Percentiles rank a stretch among this genome's conserved stretches.
phyloP scores from a whole-genome alignment of 2,888 invertebrate species.

The Steromphala cineraria region DNA sequence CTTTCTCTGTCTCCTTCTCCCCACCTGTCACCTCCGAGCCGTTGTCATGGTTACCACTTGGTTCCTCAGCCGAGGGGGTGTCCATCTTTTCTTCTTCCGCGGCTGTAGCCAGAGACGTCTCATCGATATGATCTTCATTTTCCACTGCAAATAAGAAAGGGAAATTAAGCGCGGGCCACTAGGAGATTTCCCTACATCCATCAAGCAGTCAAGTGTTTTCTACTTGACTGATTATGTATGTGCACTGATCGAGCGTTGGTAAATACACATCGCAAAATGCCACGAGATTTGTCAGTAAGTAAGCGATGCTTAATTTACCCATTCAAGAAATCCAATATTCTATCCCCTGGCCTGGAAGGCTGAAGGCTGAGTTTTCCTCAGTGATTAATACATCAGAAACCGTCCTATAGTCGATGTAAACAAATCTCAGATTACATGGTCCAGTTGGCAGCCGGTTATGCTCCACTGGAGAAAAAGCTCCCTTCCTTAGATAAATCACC shows the following conservation, averaged over 20 bases:
- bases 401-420: background rate
- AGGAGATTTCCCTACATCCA: background rate
- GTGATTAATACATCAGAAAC: conserved; percentile 14
- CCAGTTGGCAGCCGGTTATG: background rate
- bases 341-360: background rate
- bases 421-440: background rate
- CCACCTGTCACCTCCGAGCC: conserved; percentile 32
- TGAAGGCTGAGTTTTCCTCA: background rate
- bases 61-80: background rate
- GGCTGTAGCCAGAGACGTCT: conserved; percentile 9
- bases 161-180: conserved; percentile 3
- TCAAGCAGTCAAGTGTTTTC: conserved; percentile 12
- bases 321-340: conserved; percentile 16
- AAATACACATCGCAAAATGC: background rate
- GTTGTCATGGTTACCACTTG: conserved; percentile 34
- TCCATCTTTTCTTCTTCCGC: conserved; percentile 5
- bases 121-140: conserved; percentile 37
- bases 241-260: background rate
- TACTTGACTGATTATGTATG: conserved; percentile 16
- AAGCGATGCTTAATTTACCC: conserved; percentile 14
- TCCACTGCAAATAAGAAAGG: conserved; percentile 44
- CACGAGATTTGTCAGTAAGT: conserved; percentile 1
- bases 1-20: conserved; percentile 20
- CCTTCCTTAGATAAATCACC: background rate
- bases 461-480: conserved; percentile 3